Base-by-base conservation (phyloP, 2,888 invertebrate species). In the Drosophila stalkeri region DNA sequence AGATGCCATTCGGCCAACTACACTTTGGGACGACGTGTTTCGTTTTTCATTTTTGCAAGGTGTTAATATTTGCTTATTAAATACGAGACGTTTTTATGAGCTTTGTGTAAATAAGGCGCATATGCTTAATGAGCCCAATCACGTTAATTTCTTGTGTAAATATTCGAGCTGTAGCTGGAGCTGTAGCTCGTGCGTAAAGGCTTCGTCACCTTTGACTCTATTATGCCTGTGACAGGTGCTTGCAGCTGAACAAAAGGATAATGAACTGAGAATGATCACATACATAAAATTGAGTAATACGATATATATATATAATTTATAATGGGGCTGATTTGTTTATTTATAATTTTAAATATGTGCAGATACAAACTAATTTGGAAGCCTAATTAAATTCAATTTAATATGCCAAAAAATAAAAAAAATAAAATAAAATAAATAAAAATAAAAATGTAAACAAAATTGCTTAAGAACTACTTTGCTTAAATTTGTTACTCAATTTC, bases 31-130 rank as follows among this genome's bases (percentile, higher is more conserved):
- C 16, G 6, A 16, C 37, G 14, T n/a, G n/a, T 12, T 31, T 27
- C 27, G 20, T 9, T 14, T 31, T 37, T 46, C 46, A 54, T 47
- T 75, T 77, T 60, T 70, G 75, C 75, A 66, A 73, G 90, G 83
- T 90, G 89, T 82, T 90, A 75, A 90, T 90, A 82, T 86, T 86
- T 86, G 85, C 90, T 82, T 90, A 88, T 88, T 82, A 82, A 86
- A 86, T 64, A 82, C 78, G 80, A 75, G 69, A 72, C 73, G 54
- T 59, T 70, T 75, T 77, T 77, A 76, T 79, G 69, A 73, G 77
- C 72, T 59, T 39, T 64, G 56, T 49, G 73, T 55, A 81, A 84
- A 85, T 57, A 89, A 57, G 54, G 70, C 70, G 68, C 55, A 55
- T 27, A 73, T 82, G 81, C 86, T 75, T 90, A 88, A 90, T 86